These are phyloP conservation scores for Lasioglossum albipes DNA, from an alignment of 1,140 invertebrate genomes.

Conservation along the genomic window DNA sequence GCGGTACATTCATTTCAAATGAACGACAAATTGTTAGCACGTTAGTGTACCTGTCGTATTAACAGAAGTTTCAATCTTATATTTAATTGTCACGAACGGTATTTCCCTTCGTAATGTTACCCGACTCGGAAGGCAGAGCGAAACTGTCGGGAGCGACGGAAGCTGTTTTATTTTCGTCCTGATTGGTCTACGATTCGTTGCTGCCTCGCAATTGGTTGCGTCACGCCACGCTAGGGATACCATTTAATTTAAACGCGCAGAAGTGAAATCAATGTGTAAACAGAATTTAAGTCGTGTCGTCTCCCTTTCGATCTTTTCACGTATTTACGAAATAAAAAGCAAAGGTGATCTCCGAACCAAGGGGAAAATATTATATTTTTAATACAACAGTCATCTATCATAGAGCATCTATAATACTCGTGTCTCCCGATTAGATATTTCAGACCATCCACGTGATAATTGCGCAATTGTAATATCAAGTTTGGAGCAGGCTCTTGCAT, in stretches of 20 bases:
- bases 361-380: no score
- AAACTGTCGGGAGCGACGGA: no score
- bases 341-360: no score
- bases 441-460: conserved; percentile 29
- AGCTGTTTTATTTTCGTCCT: not conserved
- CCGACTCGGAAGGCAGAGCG: no score
- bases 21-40: not conserved
- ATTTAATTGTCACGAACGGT: no score
- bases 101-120: no score
- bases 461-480: conserved; percentile 45
- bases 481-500: not conserved
- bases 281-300: no score
- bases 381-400: conserved; percentile 19
- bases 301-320: not conserved
- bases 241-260: not conserved
- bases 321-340: no score
- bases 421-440: conserved; percentile 38
- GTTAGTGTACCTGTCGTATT: conserved; percentile 22
- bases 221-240: no score
- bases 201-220: no score
- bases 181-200: no score
- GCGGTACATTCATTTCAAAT: not conserved
- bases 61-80: conserved; percentile 3
- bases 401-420: conserved; percentile 54
- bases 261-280: not conserved